Base-by-base conservation (phyloP, 1,140 invertebrate species). In the Orchesella cincta region DNA sequence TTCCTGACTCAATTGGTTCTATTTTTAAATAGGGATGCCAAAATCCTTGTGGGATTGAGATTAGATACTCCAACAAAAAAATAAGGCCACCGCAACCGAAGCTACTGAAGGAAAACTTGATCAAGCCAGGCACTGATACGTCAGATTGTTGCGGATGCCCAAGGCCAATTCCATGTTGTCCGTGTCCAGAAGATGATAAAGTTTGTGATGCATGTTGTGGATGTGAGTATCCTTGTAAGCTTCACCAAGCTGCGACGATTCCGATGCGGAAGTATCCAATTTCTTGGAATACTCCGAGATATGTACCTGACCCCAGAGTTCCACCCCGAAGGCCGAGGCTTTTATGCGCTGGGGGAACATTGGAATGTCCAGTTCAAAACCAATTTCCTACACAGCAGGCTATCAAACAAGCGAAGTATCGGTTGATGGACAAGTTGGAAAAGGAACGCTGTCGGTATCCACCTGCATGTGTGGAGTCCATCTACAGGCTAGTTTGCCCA, bases 51-150 rank as follows among this genome's bases (percentile, higher is more conserved):
- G 79, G 81, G 33, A 18, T 78, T n/a, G 36, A 75, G 54, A 80
- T 80, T 23, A 67, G 75, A 34, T 80, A 73, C 23, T 73, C 29
- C 0, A 73, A 28, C 12, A 64, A 46, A 23, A 20, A 33, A 33
- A 39, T 57, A n/a, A 62, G 67, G 16, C 72, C 39, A n/a, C 57
- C 64, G 23, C 52, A 73, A 1, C 75, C 75, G 1, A 57, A 46
- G 54, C 74, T 82, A 12, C 20, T 46, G 3, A 80, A 80, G 46
- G 76, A 78, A 23, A 34, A 79, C 70, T 31, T 82, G 5, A 82
- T 78, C 28, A 76, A 77, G 36, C 81, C 81, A 57, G 79, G 81
- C 31, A 82, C 81, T 12, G 81, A 82, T 35, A 79, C 78, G 8
- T 75, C 77, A 0, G 36, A 74, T 1, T 82, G 79, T 35, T 76